Evolutionary conservation across 2,888 invertebrate genomes (phyloP).

Genomic region (Octodonta nipae): DNA sequence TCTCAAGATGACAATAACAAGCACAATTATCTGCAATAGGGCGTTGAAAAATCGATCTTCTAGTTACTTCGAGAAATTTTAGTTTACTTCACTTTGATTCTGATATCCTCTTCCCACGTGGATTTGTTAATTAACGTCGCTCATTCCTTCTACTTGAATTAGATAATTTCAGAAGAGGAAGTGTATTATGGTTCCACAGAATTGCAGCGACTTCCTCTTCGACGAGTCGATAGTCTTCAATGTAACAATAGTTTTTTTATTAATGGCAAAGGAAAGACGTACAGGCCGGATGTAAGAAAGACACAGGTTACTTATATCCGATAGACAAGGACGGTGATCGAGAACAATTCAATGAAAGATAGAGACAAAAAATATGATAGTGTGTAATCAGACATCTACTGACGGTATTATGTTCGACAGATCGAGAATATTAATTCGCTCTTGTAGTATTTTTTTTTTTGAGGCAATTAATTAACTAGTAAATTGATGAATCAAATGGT

Average conservation of each 20-base stretch:
- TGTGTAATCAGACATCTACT: constrained; percentile 36
- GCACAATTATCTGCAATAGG: too few species aligned
- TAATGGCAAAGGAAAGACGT: constrained; percentile 24
- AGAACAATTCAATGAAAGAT: constrained; percentile 18
- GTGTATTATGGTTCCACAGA: constrained; percentile 16
- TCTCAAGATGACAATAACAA: too few species aligned
- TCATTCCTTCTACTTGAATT: too few species aligned
- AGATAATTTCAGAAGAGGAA: constrained; percentile 12
- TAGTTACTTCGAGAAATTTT: too few species aligned
- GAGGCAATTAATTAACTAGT: constrained; percentile 1
- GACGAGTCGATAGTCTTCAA: constrained; percentile 14
- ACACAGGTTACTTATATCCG: constrained; percentile 35
- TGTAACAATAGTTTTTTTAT: constrained; percentile 25
- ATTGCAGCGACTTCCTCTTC: constrained; percentile 21
- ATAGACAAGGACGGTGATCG: constrained; percentile 26
- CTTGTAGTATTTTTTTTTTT: constrained; percentile 1
- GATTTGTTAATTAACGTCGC: too few species aligned
- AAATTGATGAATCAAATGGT: too few species aligned
- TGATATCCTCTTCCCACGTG: too few species aligned
- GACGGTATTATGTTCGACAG: constrained; percentile 29
- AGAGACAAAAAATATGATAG: constrained; percentile 36
- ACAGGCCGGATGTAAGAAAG: constrained; percentile 36
- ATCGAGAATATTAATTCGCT: constrained; percentile 30
- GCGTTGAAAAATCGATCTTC: too few species aligned
- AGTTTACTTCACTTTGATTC: too few species aligned